Base-by-base conservation (phyloP, 1,140 invertebrate genomes). In the Phortica variegata region DNA sequence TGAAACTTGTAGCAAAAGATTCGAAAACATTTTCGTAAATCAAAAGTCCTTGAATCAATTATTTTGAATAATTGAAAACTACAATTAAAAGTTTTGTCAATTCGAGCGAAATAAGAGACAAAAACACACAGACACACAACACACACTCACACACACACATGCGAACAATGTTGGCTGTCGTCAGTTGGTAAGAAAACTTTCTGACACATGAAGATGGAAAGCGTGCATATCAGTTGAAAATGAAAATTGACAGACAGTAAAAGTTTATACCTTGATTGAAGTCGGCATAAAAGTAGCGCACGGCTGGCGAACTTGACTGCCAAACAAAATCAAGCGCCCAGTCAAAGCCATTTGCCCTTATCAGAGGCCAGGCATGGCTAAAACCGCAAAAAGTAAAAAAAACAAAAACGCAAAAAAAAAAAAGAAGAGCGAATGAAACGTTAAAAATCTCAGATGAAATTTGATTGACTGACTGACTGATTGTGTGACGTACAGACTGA, bases 271-370 rank as follows among this genome's bases (percentile, higher is more conserved):
- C 66, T 65, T 65, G 63, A 68, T 65, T 68, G 62, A 65, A n/a
- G n/a, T n/a, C 62, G 66, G 62, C 52, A 49, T 66, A 62, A 66
- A 57, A 66, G 63, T n/a, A n/a, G n/a, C n/a, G n/a, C n/a, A n/a
- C n/a, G n/a, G n/a, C n/a, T n/a, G n/a, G n/a, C n/a, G n/a, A n/a
- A n/a, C n/a, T n/a, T n/a, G n/a, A n/a, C n/a, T n/a, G n/a, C n/a
- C n/a, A n/a, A n/a, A n/a, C n/a, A n/a, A n/a, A n/a, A n/a, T n/a
- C n/a, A n/a, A n/a, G n/a, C n/a, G n/a, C n/a, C n/a, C n/a, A 62
- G 59, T 54, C 52, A 62, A 61, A 59, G 62, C 7, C 29, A 31
- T 8, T 31, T 7, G 12, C n/a, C n/a, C 29, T 31, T 31, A 7
- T 31, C 29, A 8, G 29, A 31, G 12, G 7, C 7, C 29, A 31